phyloP scores from a whole-genome alignment of 1,140 invertebrate species.

The Tetramorium simillimum region DNA sequence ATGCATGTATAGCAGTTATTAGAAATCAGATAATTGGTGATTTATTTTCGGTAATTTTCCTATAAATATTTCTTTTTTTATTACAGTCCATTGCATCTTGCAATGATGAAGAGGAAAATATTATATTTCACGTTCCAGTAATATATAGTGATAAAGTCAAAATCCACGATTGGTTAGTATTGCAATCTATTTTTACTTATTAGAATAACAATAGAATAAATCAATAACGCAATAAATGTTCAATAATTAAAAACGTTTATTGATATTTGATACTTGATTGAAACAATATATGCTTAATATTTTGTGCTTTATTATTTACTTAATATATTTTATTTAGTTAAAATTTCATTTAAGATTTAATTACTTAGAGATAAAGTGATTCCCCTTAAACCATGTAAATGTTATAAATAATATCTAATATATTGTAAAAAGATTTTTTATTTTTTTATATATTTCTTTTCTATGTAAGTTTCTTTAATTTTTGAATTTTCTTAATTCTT shows the following conservation, averaged over 20 bases:
- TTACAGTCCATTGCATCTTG: constrained; percentile 62
- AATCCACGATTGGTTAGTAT: constrained; percentile 72
- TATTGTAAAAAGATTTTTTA: neutral
- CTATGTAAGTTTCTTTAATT: neutral
- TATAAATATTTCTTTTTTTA: neutral
- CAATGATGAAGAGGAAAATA: constrained; percentile 43
- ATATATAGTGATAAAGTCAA: constrained; percentile 74
- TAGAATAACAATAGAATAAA: constrained; percentile 10
- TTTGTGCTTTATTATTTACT: neutral
- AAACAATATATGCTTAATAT: neutral
- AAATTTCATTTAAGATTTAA: constrained; percentile 7
- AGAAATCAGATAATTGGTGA: neutral
- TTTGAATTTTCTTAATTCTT: neutral
- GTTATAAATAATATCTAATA: neutral
- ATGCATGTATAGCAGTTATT: neutral
- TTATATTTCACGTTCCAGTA: constrained; percentile 50
- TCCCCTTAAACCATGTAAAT: neutral
- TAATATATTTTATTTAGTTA: neutral
- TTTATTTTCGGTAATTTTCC: neutral
- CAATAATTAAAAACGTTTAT: neutral
- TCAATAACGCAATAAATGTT: neutral
- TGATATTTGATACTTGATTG: neutral
- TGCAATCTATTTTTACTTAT: neutral
- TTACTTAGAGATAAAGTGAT: neutral
- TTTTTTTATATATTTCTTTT: neutral